Evolutionary conservation across 2,113 vertebrate species (phyloP), one percentile per base, ranked within the genome.

Genomic region (Burhinus oedicnemus): DNA sequence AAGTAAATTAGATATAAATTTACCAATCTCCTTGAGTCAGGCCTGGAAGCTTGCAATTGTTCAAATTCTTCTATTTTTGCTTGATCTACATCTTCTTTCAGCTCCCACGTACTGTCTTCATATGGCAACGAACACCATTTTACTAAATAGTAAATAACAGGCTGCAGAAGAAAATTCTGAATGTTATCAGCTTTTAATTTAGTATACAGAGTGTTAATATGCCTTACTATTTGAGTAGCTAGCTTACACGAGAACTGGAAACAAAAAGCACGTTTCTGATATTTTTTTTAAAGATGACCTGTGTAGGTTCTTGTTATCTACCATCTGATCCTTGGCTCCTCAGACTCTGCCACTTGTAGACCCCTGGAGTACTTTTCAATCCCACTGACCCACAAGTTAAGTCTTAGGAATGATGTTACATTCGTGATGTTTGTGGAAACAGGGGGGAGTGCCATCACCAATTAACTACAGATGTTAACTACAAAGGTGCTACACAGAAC

Each of bases 111-210:
- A 98, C 99, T 99, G 97, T 99, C 99, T 98, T 99, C 99, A 75
- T 99, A 99, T 15, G 99, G 99, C 97, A 99, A 98, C 3, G 99
- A 99, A 97, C 99, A 99, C 99, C 99, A 99, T 97, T 99, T 99
- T 97, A 99, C 99, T 98, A 99, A 98, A 96, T 99, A 99, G 98
- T 99, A 99, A 98, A 99, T 98, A 98, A 99, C 99, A 97, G 99
- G 99, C 99, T 99, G 97, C 87, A 98, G 97, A 95, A 97, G 87
- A 76, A 93, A 95, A 97, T 90, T 87, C 90, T 94, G 82, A 94
- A 95, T 92, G 88, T 93, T 96, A 95, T 85, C 87, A 93, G 94
- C 83, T 95, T 94, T 96, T 92, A 91, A 89, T 93, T 96, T 90
- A 96, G 83, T 62, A 84, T 75, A 88, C 40, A 84, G 57, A 75